phyloP scores from a whole-genome alignment of 2,113 vertebrate genomes.

The Copsychus sechellarum region DNA sequence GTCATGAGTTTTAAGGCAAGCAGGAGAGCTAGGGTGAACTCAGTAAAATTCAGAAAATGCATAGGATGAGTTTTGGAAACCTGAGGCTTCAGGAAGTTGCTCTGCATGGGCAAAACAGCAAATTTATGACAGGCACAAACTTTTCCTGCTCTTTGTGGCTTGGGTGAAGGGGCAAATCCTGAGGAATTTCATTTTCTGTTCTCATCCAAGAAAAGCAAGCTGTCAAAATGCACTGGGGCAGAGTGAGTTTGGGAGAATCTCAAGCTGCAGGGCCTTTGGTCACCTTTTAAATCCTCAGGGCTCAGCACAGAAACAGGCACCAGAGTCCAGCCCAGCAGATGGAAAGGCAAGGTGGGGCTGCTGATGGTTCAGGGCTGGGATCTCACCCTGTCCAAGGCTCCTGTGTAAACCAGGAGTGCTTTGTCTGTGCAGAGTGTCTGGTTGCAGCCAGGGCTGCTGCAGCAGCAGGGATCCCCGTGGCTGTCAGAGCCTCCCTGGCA shows the following conservation, averaged over 20 bases:
- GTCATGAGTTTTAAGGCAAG: neutral
- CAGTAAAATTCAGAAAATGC: neutral
- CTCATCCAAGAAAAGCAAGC: neutral
- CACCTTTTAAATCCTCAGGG: neutral
- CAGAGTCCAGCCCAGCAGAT: neutral
- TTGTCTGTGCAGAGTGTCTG: neutral
- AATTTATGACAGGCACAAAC: neutral
- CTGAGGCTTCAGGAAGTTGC: neutral
- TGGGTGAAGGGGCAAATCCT: neutral
- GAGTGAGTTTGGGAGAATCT: neutral
- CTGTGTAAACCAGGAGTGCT: rapidly evolving
- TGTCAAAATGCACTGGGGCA: rapidly evolving
- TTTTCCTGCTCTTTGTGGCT: neutral
- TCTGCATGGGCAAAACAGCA: neutral
- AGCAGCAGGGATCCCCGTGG: neutral
- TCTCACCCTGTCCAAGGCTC: neutral
- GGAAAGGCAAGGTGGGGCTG: rapidly evolving
- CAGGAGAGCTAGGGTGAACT: neutral
- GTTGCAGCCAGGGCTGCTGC: rapidly evolving
- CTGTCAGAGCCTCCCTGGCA: neutral
- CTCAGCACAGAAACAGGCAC: neutral
- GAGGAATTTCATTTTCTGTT: neutral
- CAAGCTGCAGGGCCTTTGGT: neutral
- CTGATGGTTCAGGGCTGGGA: neutral
- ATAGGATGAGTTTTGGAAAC: neutral